Evolutionary conservation across 2,888 invertebrate species (phyloP).

Genomic region (Spisula subtruncata): DNA sequence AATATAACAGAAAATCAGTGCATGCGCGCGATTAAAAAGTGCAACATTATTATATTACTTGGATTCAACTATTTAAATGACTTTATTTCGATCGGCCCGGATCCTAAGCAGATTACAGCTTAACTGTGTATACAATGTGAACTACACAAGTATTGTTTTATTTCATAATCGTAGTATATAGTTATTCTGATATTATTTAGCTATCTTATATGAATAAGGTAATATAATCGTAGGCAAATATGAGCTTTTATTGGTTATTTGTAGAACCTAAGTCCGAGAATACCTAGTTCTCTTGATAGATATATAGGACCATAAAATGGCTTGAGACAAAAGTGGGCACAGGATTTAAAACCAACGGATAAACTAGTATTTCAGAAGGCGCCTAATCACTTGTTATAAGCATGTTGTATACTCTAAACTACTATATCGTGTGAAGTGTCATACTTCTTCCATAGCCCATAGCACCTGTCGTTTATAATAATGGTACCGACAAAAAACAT

Average conservation of each 20-base stretch:
- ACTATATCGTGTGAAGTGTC: background rate
- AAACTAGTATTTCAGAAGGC: background rate
- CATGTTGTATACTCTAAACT: background rate
- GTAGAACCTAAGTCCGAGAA: background rate
- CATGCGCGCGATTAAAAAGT: too few species aligned
- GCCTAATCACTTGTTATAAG: background rate
- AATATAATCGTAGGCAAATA: conserved; percentile 3
- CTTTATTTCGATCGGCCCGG: background rate
- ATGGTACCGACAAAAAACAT: background rate
- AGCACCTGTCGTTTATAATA: background rate
- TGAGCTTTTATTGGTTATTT: conserved; percentile 13
- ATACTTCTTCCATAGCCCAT: background rate
- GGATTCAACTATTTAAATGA: background rate
- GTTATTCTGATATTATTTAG: background rate
- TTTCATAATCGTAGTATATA: background rate
- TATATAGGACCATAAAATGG: conserved; percentile 13
- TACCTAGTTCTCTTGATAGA: background rate
- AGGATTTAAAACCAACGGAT: background rate
- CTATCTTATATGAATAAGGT: background rate
- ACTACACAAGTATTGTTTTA: background rate
- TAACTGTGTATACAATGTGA: background rate
- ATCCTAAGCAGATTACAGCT: background rate
- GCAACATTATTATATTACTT: background rate
- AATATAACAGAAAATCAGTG: too few species aligned
- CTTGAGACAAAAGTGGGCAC: background rate